Conservation (phyloP, 2,888 invertebrate species). For the Hirtodrosophila duncani region DNA sequence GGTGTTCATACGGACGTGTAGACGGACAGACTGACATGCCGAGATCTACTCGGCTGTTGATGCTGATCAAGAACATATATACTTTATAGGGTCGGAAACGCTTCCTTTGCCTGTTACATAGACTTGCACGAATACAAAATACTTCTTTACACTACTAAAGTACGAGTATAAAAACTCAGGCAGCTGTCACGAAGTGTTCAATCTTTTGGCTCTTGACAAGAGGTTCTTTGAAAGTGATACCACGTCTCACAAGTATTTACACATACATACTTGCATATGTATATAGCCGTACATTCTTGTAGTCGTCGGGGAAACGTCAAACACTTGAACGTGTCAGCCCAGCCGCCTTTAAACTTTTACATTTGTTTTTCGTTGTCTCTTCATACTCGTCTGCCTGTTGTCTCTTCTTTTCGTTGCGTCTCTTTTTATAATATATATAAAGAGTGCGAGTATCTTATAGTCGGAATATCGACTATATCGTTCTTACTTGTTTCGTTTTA, state of each 20-base stretch:
- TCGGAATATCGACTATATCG: too few species aligned
- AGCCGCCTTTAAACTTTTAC: slow-evolving; percentile 46
- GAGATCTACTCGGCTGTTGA: too few species aligned
- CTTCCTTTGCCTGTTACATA: too few species aligned
- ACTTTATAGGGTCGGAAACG: too few species aligned
- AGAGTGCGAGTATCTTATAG: neutral
- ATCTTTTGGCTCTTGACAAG: slow-evolving; percentile 31
- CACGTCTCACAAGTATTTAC: slow-evolving; percentile 8
- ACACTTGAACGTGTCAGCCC: slow-evolving; percentile 43
- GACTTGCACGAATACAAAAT: slow-evolving; percentile 3
- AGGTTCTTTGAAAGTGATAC: slow-evolving; percentile 43
- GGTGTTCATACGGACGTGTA: too few species aligned
- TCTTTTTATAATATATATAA: slow-evolving; percentile 4
- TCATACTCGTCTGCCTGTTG: slow-evolving; percentile 24
- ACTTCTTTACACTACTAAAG: too few species aligned
- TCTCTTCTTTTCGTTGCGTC: neutral
- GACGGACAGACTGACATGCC: too few species aligned
- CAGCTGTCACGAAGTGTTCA: slow-evolving; percentile 33
- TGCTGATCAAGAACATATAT: too few species aligned
- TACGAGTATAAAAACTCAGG: slow-evolving; percentile 11
- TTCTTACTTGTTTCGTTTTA: too few species aligned
- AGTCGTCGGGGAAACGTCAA: slow-evolving; percentile 23
- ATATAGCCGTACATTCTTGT: neutral
- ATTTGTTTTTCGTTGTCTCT: slow-evolving; percentile 37
- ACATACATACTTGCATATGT: neutral